Evolutionary conservation across 2,888 invertebrate genomes (phyloP), one percentile per base, ranked within the genome.

Genomic region (Beris chalybata): DNA sequence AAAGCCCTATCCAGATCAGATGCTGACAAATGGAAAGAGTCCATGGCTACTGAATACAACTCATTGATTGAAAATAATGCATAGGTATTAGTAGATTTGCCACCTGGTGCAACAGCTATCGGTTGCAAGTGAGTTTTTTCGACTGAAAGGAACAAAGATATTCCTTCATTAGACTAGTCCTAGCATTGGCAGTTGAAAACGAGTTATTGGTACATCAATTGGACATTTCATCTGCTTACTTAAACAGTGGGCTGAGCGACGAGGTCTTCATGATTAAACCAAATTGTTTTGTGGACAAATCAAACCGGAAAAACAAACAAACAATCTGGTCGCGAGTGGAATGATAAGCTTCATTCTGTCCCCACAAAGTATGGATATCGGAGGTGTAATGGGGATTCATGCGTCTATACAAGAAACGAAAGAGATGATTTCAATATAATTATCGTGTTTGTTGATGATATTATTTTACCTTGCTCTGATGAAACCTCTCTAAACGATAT

Each of bases 311-410:
- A 22, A 22, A 22, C n/a, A n/a, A n/a, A n/a, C n/a, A 64, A 64
- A 31, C 64, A 64, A 54, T 13, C 44, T 44, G 44, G 48, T 15
- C 55, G 56, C 15, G 56, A 54, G 11, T 65, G 65, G 65, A 48
- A 65, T 12, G 56, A 56, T 9, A 56, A 55, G 32, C 38, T 65
- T 29, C 13, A 56, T 4, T 9, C 5, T 2, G 56, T 48, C 13
- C 13, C 48, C 5, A 15, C 12, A 5, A 52, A 52, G 22, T 11
- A 29, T 15, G 15, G 52, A 52, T 52, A 29, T 12, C 6, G 5
- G 4, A 4, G 7, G 7, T 52, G 52, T 22, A 12, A 52, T 2
- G 29, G 52, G 5, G 52, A 52, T 6, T 7, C 22, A 15, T 52
- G 52, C 52, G 52, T 52, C 6, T 52, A 52, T 12, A 52, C 29